Percentiles rank a stretch among this genome's conserved stretches.
Conservation (phyloP, 2,797 vertebrate species). For the Hybognathus amarus region DNA sequence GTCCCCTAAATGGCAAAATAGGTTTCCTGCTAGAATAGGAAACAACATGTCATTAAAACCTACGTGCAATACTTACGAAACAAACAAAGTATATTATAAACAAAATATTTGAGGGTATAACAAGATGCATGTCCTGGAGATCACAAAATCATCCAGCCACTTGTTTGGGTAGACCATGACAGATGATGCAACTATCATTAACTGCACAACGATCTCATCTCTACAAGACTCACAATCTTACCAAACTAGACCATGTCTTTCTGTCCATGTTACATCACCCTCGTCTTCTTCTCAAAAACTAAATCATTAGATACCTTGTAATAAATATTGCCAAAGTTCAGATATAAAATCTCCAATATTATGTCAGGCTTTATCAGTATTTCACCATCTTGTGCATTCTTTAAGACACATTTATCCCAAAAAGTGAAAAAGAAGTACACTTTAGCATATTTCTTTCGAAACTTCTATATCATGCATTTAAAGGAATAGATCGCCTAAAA, state of each 20-base stretch:
- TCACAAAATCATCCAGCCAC: background rate
- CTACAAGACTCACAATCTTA: background rate
- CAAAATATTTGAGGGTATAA: background rate
- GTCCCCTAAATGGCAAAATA: background rate
- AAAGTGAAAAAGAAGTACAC: too few species aligned
- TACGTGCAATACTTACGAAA: background rate
- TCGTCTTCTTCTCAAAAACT: background rate
- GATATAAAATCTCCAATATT: background rate
- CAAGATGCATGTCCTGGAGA: background rate
- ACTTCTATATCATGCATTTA: too few species aligned
- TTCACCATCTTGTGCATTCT: background rate
- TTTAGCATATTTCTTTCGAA: too few species aligned
- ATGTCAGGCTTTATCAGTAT: background rate
- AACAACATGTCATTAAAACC: background rate
- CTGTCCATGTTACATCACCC: background rate
- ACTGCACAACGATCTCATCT: background rate
- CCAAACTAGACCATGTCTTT: background rate
- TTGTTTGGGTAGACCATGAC: background rate
- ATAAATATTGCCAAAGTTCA: background rate
- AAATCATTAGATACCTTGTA: background rate
- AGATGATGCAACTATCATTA: slow-evolving; percentile 3
- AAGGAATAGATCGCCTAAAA: too few species aligned
- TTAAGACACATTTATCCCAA: too few species aligned
- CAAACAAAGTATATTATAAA: background rate
- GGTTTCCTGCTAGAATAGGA: background rate